Evolutionary conservation across 2,113 vertebrate genomes (phyloP).

Genomic region (Eudorcas thomsonii): DNA sequence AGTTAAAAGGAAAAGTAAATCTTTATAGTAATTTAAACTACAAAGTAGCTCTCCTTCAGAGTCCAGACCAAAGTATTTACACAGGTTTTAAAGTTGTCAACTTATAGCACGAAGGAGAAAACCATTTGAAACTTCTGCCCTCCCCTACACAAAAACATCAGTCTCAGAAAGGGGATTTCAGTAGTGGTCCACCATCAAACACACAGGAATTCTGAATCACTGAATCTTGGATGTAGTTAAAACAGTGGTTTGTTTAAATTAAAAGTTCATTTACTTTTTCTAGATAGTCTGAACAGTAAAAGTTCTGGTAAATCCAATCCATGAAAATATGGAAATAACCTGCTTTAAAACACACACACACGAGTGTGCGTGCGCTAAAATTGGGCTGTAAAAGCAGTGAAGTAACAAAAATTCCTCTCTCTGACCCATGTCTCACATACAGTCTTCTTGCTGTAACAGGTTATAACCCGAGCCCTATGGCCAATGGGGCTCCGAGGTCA

Average conservation of each 20-base stretch:
- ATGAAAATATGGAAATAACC: not conserved
- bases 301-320: not conserved
- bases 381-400: not conserved
- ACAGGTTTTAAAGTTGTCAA: not conserved
- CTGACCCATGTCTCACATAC: accelerated
- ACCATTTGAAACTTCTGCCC: accelerated
- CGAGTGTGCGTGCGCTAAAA: accelerated
- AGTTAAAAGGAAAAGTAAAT: not conserved
- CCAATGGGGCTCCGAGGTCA: not conserved
- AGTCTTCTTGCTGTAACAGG: accelerated
- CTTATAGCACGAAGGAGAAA: not conserved
- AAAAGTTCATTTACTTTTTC: not conserved
- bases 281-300: not conserved
- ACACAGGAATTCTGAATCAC: not conserved
- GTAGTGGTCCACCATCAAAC: too few species aligned
- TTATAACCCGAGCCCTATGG: not conserved
- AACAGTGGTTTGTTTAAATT: not conserved
- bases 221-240: not conserved
- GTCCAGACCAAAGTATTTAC: not conserved
- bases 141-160: not conserved
- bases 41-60: not conserved
- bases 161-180: not conserved
- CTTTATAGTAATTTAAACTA: not conserved
- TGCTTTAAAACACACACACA: not conserved
- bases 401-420: not conserved